phyloP scores from a whole-genome alignment of 2,888 invertebrate species.

The Cephus rjabovi region DNA sequence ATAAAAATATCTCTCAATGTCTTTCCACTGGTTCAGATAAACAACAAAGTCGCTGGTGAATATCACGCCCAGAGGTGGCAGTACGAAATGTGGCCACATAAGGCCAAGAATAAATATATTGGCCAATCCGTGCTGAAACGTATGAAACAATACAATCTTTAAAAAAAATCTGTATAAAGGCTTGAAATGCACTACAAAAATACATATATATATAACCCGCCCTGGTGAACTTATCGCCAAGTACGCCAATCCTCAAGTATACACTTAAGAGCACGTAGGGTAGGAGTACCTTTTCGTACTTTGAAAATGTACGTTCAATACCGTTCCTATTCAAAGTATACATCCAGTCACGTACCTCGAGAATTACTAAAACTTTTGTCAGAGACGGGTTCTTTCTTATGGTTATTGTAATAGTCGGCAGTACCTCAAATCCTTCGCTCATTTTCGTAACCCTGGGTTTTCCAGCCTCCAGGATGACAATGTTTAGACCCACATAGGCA shows the following conservation, averaged over 20 bases:
- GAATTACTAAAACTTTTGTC: not conserved
- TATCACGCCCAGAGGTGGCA: not conserved
- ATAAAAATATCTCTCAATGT: not conserved
- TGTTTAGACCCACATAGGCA: not conserved
- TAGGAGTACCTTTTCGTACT: not conserved
- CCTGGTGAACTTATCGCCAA: not conserved
- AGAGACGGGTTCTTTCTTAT: not conserved
- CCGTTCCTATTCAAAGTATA: not conserved
- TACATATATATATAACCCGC: not conserved
- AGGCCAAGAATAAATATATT: constrained; percentile 1
- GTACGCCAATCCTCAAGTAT: not conserved
- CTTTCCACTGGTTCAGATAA: not conserved
- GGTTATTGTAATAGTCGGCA: not conserved
- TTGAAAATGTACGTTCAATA: not conserved
- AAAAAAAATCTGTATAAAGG: not conserved
- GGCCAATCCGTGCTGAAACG: not conserved
- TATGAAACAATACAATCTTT: not conserved
- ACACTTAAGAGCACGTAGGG: not conserved
- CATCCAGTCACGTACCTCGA: not conserved
- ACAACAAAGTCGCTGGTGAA: not conserved
- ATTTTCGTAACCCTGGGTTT: not conserved
- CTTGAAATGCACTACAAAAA: not conserved
- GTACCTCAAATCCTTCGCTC: not conserved
- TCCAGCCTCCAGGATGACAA: not conserved
- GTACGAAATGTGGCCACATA: not conserved